These are phyloP conservation scores for Apocrypta bakeri DNA, from an alignment of 1,140 invertebrate species.

Conservation along the genomic window DNA sequence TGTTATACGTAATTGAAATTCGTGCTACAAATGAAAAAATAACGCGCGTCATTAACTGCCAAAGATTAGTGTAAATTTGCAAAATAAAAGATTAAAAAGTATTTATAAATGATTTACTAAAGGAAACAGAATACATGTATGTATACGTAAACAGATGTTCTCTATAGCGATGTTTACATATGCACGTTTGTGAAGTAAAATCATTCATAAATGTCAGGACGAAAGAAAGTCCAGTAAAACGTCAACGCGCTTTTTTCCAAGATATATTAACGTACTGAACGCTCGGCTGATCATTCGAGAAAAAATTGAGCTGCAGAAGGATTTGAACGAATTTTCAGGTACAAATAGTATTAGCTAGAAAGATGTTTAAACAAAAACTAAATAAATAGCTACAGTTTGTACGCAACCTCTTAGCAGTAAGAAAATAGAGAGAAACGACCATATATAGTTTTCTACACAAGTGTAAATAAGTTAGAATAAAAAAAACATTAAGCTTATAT, in stretches of 20 bases:
- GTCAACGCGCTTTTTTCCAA: not conserved
- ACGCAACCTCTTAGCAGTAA: not conserved
- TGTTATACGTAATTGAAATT: constrained; percentile 1
- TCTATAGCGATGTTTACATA: not conserved
- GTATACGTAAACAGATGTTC: not conserved
- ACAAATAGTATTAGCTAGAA: not conserved
- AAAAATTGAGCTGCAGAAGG: not conserved
- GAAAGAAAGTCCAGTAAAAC: not conserved
- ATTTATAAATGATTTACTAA: not conserved
- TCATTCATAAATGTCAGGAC: not conserved
- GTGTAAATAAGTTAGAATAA: constrained; percentile 5
- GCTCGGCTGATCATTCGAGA: no score
- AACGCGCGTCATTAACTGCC: not conserved
- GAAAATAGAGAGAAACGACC: not conserved
- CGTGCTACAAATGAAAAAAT: not conserved
- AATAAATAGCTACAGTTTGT: not conserved
- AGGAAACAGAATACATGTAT: not conserved
- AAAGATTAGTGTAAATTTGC: not conserved
- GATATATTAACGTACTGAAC: not conserved
- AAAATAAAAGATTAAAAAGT: not conserved
- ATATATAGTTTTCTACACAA: constrained; percentile 15
- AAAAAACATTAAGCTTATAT: not conserved
- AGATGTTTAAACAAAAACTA: not conserved
- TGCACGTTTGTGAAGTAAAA: not conserved
- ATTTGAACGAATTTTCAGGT: not conserved